Evolutionary conservation across 2,113 vertebrate genomes (phyloP), one percentile per base, ranked within the genome.

Genomic region (Myodes glareolus): DNA sequence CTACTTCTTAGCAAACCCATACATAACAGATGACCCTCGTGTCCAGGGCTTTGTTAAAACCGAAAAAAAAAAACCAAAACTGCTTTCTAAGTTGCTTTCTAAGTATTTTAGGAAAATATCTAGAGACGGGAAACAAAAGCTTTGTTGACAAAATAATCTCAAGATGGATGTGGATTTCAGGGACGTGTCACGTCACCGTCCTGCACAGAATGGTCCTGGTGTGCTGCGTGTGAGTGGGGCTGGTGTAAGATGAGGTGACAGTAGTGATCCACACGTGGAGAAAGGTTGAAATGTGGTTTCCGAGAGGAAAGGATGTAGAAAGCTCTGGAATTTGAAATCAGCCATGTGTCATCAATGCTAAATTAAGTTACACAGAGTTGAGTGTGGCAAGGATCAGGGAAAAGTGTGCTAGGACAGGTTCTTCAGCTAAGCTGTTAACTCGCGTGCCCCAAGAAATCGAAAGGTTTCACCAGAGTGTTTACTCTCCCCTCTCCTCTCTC

Each of bases 1-100:
- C 97, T 97, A 85, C 95, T 97, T 98, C 97, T 90, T 97, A 97
- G 97, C 98, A 98, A 98, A 97, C 95, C 95, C 86, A 93, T 67
- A 92, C 91, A 95, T 92, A 98, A 92, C 88, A 97, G 97, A 94
- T 75, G 91, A 81, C 78, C 97, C 94, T 95, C 93, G 33, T 65
- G 96, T 90, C 93, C 97, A 97, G 97, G 97, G 97, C 96, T 98
- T 98, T 98, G 81, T 94, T 14, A 47, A 76, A 76, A 7, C 1
- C 8, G 42, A 12, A 42, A 42, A 77, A 29, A 75, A 75, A 87
- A 98, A n/a, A n/a, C n/a, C n/a, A n/a, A n/a, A n/a, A n/a, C n/a
- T n/a, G n/a, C n/a, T n/a, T n/a, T n/a, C n/a, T n/a, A n/a, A n/a
- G n/a, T 52, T 89, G 65, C 91, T 97, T 98, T 86, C 97, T 89